phyloP scores from a whole-genome alignment of 2,888 invertebrate species.

The Troides oblongomaculatus region DNA sequence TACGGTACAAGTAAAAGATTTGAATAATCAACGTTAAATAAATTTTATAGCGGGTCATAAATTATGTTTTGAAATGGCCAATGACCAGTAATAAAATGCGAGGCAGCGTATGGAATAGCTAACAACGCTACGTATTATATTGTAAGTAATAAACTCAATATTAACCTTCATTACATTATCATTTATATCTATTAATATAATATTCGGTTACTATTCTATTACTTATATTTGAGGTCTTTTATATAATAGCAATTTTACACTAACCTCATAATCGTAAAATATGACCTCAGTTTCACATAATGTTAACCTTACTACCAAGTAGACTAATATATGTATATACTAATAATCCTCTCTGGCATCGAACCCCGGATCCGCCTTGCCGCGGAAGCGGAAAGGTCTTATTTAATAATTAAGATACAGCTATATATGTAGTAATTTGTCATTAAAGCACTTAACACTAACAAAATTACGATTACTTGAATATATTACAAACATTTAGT shows the following conservation, averaged over 20 bases:
- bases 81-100: slow-evolving; percentile 22
- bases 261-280: too few species aligned
- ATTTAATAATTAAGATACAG: neutral
- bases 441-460: neutral
- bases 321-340: too few species aligned
- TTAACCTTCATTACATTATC: too few species aligned
- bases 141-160: neutral
- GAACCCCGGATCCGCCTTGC: too few species aligned
- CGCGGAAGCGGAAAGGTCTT: too few species aligned
- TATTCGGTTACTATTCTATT: too few species aligned
- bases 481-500: slow-evolving; percentile 19
- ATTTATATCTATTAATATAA: too few species aligned
- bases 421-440: neutral
- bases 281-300: too few species aligned
- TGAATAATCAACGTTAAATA: slow-evolving; percentile 12
- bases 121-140: neutral
- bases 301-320: too few species aligned
- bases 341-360: too few species aligned
- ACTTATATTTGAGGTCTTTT: too few species aligned
- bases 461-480: slow-evolving; percentile 8
- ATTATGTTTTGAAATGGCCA: slow-evolving; percentile 23
- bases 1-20: slow-evolving; percentile 11
- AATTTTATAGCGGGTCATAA: slow-evolving; percentile 22
- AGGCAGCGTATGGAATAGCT: neutral
- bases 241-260: too few species aligned